A percentile compares a stretch with the other conserved stretches of the same genome.
These are phyloP conservation scores for Drosophila triauraria DNA, from an alignment of 1,140 invertebrate species.

Conservation along the genomic window DNA sequence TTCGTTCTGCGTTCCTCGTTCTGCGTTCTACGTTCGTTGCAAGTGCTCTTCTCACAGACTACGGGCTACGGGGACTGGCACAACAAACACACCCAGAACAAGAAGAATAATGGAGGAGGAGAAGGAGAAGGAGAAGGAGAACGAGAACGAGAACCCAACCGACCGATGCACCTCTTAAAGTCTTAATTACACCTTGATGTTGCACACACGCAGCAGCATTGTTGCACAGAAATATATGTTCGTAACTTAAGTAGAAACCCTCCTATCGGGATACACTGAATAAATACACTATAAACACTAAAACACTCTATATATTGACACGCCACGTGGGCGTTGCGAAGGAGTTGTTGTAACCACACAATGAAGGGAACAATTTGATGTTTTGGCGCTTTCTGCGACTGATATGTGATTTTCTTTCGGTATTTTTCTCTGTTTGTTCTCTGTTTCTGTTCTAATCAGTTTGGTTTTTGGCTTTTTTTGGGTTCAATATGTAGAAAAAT, in stretches of 20 bases:
- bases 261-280: conserved; percentile 22
- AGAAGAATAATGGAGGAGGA: conserved; percentile 3
- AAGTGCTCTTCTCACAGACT: background rate
- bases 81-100: conserved; percentile 9
- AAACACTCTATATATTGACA: conserved; percentile 4
- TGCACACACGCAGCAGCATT: conserved; percentile 14
- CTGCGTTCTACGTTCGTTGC: background rate
- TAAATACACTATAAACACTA: conserved; percentile 4
- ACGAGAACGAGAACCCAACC: conserved; percentile 8
- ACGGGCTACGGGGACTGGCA: conserved; percentile 1
- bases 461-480: conserved; percentile 34
- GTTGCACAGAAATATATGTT: conserved; percentile 10
- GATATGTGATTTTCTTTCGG: background rate
- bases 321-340: conserved; percentile 1
- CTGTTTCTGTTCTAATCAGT: conserved; percentile 20
- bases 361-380: background rate
- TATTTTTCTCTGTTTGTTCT: conserved; percentile 9
- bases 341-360: conserved; percentile 25
- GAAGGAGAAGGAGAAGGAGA: background rate
- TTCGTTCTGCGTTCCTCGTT: background rate
- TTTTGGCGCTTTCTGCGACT: conserved; percentile 5
- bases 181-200: conserved; percentile 10
- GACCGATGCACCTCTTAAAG: conserved; percentile 16
- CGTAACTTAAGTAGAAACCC: conserved; percentile 22
- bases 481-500: conserved; percentile 75